phyloP scores from a whole-genome alignment of 2,797 vertebrate species.

The Triplophysa yarkandensis region DNA sequence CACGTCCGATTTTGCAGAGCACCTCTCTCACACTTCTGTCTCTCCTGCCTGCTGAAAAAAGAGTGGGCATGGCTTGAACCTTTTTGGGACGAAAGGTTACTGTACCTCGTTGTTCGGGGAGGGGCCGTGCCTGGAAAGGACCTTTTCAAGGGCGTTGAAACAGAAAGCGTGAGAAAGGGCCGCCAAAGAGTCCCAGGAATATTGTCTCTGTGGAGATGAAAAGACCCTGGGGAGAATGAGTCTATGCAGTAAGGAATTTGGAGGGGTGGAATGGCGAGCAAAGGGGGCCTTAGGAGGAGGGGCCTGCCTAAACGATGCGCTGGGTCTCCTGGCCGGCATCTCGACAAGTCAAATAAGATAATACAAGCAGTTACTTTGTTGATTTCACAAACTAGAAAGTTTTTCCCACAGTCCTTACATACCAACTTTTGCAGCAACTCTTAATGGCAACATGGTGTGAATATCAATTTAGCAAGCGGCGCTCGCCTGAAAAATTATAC shows the following conservation, averaged over 20 bases:
- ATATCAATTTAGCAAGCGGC: constrained; percentile 21
- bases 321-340: neutral
- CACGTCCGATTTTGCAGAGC: constrained; percentile 64
- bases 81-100: constrained; percentile 54
- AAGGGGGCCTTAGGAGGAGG: constrained; percentile 1
- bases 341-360: constrained; percentile 11
- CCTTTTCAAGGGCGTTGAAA: constrained; percentile 57
- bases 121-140: constrained; percentile 50
- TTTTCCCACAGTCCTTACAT: constrained; percentile 20
- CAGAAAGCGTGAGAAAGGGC: constrained; percentile 73
- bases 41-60: constrained; percentile 43
- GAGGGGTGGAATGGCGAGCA: constrained; percentile 1
- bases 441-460: constrained; percentile 29
- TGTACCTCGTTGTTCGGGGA: constrained; percentile 54
- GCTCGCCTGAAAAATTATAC: constrained; percentile 16
- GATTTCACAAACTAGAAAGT: neutral
- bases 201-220: constrained; percentile 75
- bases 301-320: neutral
- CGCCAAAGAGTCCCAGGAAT: constrained; percentile 65
- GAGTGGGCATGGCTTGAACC: constrained; percentile 53
- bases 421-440: constrained; percentile 12
- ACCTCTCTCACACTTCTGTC: constrained; percentile 58
- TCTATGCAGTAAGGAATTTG: constrained; percentile 20
- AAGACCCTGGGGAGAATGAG: constrained; percentile 65
- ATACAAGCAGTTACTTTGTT: constrained; percentile 33